Evolutionary conservation across 2,113 vertebrate genomes (phyloP).

Genomic region (Grammomys surdaster): DNA sequence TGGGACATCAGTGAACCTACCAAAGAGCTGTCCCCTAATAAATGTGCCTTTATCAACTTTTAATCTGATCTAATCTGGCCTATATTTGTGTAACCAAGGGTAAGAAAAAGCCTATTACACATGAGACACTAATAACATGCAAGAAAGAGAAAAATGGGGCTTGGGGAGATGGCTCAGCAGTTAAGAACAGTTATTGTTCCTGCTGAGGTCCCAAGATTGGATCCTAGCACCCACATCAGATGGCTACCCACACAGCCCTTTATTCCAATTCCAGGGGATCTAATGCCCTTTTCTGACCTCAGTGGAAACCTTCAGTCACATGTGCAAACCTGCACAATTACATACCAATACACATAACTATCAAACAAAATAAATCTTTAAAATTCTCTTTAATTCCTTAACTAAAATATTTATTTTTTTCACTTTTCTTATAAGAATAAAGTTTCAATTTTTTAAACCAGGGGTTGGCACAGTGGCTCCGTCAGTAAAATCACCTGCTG

Average conservation of each 20-base stretch:
- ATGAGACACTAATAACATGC: background rate
- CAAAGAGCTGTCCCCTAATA: no score
- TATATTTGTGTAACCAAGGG: no score
- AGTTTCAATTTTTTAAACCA: background rate
- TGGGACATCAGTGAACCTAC: no score
- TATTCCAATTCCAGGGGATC: background rate
- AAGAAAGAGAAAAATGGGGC: background rate
- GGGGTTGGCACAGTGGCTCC: background rate
- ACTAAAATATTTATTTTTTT: background rate
- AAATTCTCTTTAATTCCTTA: background rate
- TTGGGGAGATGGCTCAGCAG: no score
- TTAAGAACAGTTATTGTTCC: background rate
- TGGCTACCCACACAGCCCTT: no score
- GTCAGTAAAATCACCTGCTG: no score
- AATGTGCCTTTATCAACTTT: no score
- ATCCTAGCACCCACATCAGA: background rate
- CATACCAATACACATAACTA: background rate
- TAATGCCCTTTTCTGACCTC: background rate
- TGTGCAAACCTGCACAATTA: background rate
- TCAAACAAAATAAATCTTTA: background rate
- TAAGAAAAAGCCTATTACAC: background rate
- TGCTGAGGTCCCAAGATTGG: background rate
- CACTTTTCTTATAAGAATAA: background rate
- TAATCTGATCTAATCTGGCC: no score
- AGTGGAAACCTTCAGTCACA: no score